These are phyloP conservation scores for Sebastes nivosus DNA, from an alignment of 2,797 vertebrate genomes.

Conservation along the genomic window DNA sequence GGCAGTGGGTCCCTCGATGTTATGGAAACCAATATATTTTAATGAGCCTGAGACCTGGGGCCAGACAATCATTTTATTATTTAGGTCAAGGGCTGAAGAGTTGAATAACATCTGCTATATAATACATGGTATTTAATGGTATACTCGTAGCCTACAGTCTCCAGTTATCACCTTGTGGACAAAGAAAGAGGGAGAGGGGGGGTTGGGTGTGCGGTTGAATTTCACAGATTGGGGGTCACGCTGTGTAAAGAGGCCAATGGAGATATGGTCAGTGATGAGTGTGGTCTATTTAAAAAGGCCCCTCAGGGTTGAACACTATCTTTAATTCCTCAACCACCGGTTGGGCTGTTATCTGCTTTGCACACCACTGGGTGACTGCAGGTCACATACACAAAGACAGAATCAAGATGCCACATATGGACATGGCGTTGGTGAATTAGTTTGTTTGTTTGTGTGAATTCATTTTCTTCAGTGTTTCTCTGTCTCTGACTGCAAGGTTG, in stretches of 20 bases:
- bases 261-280: constrained; percentile 57
- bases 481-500: not conserved
- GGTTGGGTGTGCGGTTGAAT: constrained; percentile 2
- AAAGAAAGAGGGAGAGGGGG: not conserved
- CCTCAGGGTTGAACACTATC: constrained; percentile 47
- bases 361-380: constrained; percentile 17
- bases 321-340: constrained; percentile 42
- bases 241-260: constrained; percentile 49
- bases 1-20: constrained; percentile 36
- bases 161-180: constrained; percentile 40
- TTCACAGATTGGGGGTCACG: constrained; percentile 35
- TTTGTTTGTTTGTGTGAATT: not conserved
- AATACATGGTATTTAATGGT: constrained; percentile 45
- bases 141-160: constrained; percentile 14
- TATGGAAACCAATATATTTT: constrained; percentile 68
- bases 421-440: not conserved
- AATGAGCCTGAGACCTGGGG: constrained; percentile 66
- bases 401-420: constrained; percentile 23
- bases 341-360: constrained; percentile 35
- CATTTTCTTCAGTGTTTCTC: not conserved
- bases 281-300: constrained; percentile 57
- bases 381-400: constrained; percentile 37
- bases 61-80: constrained; percentile 57
- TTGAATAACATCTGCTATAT: constrained; percentile 53
- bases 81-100: constrained; percentile 60